Conservation (phyloP, 2,113 vertebrate species). For the Antennarius striatus region DNA sequence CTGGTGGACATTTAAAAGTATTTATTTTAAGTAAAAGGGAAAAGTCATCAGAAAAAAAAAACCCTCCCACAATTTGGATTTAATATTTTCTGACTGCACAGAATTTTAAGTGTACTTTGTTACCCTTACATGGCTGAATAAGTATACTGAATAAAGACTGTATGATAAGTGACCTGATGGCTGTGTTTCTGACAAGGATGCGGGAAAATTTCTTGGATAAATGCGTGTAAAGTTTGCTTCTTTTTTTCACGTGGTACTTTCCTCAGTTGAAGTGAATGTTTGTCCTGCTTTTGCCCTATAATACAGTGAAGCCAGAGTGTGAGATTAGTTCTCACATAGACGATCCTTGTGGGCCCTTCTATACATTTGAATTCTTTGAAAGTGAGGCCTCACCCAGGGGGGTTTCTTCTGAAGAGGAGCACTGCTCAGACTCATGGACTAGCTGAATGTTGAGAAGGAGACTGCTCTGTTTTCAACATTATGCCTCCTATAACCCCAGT, state of each 20-base stretch:
- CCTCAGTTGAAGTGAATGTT: slow-evolving; percentile 7
- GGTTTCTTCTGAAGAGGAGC: slow-evolving; percentile 63
- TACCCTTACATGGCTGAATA: slow-evolving; percentile 51
- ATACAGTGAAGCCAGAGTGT: slow-evolving; percentile 32
- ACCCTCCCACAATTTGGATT: slow-evolving; percentile 20
- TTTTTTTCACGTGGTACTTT: slow-evolving; percentile 12
- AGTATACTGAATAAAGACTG: slow-evolving; percentile 7
- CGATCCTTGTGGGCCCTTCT: slow-evolving; percentile 40
- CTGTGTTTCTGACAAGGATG: slow-evolving; percentile 1
- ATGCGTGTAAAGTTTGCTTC: slow-evolving; percentile 15
- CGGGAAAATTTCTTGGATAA: slow-evolving; percentile 35
- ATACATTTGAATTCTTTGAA: slow-evolving; percentile 60
- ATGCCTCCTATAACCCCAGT: slow-evolving; percentile 34
- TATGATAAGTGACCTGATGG: not conserved
- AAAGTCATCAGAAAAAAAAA: not conserved
- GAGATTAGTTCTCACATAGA: slow-evolving; percentile 8
- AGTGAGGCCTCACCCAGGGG: slow-evolving; percentile 67
- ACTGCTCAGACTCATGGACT: slow-evolving; percentile 32
- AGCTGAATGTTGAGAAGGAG: slow-evolving; percentile 63
- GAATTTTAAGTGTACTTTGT: slow-evolving; percentile 2
- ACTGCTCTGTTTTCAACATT: slow-evolving; percentile 48
- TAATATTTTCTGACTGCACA: slow-evolving; percentile 14
- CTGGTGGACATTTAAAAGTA: slow-evolving; percentile 8
- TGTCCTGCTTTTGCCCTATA: slow-evolving; percentile 20
- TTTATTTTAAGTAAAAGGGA: slow-evolving; percentile 29